Base-by-base conservation (phyloP, 2,797 vertebrate genomes). In the Typhlichthys subterraneus region DNA sequence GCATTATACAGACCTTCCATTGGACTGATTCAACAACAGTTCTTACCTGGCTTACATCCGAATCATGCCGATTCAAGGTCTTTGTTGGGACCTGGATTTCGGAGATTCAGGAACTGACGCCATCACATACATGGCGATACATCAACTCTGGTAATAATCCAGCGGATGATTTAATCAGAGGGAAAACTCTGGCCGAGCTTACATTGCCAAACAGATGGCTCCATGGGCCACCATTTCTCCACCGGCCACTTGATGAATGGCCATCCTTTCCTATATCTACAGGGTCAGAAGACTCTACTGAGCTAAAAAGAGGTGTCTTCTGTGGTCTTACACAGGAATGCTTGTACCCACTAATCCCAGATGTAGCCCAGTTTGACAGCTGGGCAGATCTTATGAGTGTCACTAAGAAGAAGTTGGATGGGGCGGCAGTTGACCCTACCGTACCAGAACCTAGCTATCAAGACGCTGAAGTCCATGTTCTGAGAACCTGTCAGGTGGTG, bases 11-110 rank as follows among this genome's bases (percentile, higher is more conserved):
- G 5, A 38, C 14, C 2, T 23, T 58, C 13, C 8, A 58, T 9
- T 64, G 57, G 68, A 53, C 55, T 1, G 57, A 64, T 23, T 63
- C 50, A 4, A 55, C 52, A 12, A 64, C 68, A 1, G 61, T 69
- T 8, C 31, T 62, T 6, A 53, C 48, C 0, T 67, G 45, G 65
- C 57, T 67, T 3, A 17, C 48, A 23, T 38, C 23, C 15, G 23
- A 61, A 6, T 49, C 51, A 0, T 67, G 52, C 45, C 4, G 45
- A 12, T 56, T 42, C 7, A 56, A 33, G 13, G 54, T 42, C 13
- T 56, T 42, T 12, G 13, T 56, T n/a, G 54, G 45, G 23, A 47
- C 57, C 1, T 3, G 45, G 11, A 17, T 45, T 12, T 45, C 55
- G 1, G 38, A 57, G 23, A 55, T 55, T 15, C 29, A 55, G 53